Percentiles rank a stretch among this genome's conserved stretches.
Evolutionary conservation across 2,888 invertebrate species (phyloP).

Genomic region (Drosophila lacicola): DNA sequence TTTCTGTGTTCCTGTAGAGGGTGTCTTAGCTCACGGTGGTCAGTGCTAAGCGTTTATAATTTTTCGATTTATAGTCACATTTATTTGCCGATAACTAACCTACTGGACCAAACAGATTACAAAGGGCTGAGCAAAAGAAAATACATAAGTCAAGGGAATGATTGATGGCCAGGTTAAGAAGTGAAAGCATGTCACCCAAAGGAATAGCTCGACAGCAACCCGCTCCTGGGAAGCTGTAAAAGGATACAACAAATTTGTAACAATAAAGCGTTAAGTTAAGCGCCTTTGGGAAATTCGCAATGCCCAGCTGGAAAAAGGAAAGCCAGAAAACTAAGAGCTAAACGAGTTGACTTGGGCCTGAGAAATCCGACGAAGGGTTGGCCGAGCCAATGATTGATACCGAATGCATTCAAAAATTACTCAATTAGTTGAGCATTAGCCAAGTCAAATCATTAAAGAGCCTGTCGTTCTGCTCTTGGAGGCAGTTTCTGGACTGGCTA

Average conservation of each 20-base stretch:
- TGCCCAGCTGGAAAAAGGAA: slow-evolving; percentile 55
- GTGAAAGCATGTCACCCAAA: slow-evolving; percentile 69
- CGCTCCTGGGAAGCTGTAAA: slow-evolving; percentile 47
- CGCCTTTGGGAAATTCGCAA: slow-evolving; percentile 75
- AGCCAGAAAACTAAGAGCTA: slow-evolving; percentile 48
- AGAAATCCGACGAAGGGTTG: slow-evolving; percentile 32
- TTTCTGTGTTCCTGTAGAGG: slow-evolving; percentile 7
- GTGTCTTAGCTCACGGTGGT: slow-evolving; percentile 51
- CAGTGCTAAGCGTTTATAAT: slow-evolving; percentile 81
- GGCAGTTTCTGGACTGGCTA: slow-evolving; percentile 8
- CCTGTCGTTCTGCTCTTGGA: neutral
- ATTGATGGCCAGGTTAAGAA: slow-evolving; percentile 75
- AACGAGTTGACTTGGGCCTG: slow-evolving; percentile 38
- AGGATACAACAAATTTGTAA: slow-evolving; percentile 75
- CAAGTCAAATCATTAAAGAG: slow-evolving; percentile 38
- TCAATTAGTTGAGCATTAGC: slow-evolving; percentile 77
- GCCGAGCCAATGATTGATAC: slow-evolving; percentile 63
- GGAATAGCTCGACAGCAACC: slow-evolving; percentile 49
- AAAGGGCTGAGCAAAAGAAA: slow-evolving; percentile 38
- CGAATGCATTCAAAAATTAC: slow-evolving; percentile 70
- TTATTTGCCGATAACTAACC: slow-evolving; percentile 65
- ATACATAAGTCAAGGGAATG: slow-evolving; percentile 73
- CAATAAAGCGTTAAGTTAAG: slow-evolving; percentile 73
- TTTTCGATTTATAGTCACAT: slow-evolving; percentile 84
- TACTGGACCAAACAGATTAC: slow-evolving; percentile 46